These are phyloP conservation scores for Acanthosoma haemorrhoidale DNA, from an alignment of 2,888 invertebrate genomes.

Conservation along the genomic window DNA sequence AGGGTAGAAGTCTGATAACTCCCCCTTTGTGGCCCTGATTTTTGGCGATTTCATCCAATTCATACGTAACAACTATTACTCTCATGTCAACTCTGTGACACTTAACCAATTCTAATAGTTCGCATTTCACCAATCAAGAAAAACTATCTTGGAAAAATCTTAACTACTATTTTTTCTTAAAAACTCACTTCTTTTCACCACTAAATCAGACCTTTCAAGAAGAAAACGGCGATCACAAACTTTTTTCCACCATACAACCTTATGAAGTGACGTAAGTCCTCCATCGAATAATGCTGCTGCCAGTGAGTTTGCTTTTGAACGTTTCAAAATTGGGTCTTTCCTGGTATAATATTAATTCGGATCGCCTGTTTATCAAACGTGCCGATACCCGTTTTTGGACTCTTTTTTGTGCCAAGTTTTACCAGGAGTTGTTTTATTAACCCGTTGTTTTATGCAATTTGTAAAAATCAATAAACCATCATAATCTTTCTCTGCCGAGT, in stretches of 20 bases:
- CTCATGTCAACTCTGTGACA: too few relatives aligned
- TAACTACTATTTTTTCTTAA: background rate
- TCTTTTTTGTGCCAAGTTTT: background rate
- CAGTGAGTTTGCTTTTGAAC: background rate
- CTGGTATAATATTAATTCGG: background rate
- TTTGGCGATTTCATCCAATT: conserved; percentile 34
- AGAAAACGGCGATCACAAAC: background rate
- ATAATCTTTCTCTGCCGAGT: background rate
- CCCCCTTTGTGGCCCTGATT: conserved; percentile 38
- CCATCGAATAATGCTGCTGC: background rate
- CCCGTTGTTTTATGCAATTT: too few relatives aligned
- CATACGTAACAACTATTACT: conserved; percentile 33
- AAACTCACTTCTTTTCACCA: background rate
- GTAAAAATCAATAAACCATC: background rate
- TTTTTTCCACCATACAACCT: background rate
- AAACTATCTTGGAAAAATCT: background rate
- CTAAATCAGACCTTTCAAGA: background rate
- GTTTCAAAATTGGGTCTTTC: background rate
- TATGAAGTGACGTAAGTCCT: background rate
- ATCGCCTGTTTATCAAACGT: background rate
- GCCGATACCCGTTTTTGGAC: background rate
- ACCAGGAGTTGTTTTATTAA: too few relatives aligned
- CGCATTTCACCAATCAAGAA: conserved; percentile 31
- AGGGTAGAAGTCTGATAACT: conserved; percentile 41
- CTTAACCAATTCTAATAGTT: conserved; percentile 39